Percentiles rank a stretch among this genome's conserved stretches.
Evolutionary conservation across 2,888 invertebrate genomes (phyloP).

Genomic region (Asteroscopus sphinx): DNA sequence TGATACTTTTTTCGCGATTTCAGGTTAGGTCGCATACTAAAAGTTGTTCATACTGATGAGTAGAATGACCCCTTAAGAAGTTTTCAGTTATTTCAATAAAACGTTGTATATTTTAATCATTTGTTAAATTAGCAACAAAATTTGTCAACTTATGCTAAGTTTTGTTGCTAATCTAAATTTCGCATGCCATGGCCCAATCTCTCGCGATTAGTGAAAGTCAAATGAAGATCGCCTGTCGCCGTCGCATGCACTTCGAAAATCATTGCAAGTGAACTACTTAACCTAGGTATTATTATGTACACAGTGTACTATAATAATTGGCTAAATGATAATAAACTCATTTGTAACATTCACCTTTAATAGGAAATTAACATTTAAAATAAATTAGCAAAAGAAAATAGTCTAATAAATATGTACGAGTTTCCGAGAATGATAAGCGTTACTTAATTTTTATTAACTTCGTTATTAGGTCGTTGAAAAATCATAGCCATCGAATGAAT

Average conservation of each 20-base stretch:
- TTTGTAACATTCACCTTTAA: constrained; percentile 80
- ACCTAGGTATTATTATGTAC: constrained; percentile 77
- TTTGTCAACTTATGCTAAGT: too few species aligned
- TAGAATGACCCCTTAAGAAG: too few species aligned
- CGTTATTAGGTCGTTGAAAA: constrained; percentile 56
- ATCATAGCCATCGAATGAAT: constrained; percentile 65
- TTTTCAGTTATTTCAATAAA: too few species aligned
- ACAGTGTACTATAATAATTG: constrained; percentile 77
- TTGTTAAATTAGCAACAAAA: too few species aligned
- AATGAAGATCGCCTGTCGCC: constrained; percentile 57
- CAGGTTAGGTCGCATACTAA: too few species aligned
- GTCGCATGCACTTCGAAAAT: constrained; percentile 67
- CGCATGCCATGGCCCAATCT: constrained; percentile 60
- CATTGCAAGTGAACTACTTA: constrained; percentile 81
- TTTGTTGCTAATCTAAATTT: too few species aligned
- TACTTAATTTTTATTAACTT: constrained; percentile 40
- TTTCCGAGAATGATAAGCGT: constrained; percentile 49
- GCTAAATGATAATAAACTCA: constrained; percentile 79
- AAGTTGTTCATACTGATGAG: too few species aligned
- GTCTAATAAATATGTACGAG: constrained; percentile 54
- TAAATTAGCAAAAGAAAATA: constrained; percentile 64
- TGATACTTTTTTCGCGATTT: too few species aligned
- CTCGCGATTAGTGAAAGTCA: constrained; percentile 54
- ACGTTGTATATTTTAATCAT: constrained; percentile 67
- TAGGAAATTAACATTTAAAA: constrained; percentile 66